phyloP scores from a whole-genome alignment of 2,113 vertebrate genomes.

The Gavialis gangeticus region DNA sequence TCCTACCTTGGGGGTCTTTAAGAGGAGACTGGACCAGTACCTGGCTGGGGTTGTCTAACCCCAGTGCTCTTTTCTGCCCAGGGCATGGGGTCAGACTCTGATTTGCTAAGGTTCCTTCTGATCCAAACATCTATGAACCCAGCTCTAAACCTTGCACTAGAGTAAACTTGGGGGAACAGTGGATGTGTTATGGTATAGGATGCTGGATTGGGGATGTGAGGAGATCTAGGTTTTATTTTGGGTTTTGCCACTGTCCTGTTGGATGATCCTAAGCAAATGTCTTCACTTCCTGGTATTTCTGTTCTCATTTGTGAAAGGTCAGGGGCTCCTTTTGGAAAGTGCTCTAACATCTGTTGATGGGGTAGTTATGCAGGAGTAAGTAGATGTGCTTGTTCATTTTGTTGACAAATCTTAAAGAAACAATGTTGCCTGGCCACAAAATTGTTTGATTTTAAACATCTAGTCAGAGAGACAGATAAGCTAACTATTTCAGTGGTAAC shows the following conservation, averaged over 20 bases:
- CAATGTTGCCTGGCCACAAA: too few relatives aligned
- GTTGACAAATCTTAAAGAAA: neutral
- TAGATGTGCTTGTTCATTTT: neutral
- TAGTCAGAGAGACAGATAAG: neutral
- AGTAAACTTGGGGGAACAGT: too few relatives aligned
- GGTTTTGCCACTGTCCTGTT: neutral
- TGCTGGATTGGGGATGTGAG: neutral
- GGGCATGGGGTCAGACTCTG: too few relatives aligned
- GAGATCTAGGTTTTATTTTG: neutral
- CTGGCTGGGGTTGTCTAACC: too few relatives aligned
- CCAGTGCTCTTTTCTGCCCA: too few relatives aligned
- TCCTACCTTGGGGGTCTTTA: too few relatives aligned
- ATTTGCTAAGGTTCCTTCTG: too few relatives aligned
- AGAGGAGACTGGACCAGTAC: too few relatives aligned
- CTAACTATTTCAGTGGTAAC: neutral
- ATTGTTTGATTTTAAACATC: neutral
- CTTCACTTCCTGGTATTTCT: neutral
- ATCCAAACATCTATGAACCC: too few relatives aligned
- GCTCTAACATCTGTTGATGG: neutral
- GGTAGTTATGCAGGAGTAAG: neutral
- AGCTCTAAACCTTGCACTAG: too few relatives aligned
- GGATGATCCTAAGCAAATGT: neutral
- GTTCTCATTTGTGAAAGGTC: neutral
- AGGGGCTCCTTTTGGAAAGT: neutral
- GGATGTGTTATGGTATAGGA: neutral